Evolutionary conservation across 2,888 invertebrate species (phyloP).

Genomic region (Himalopsyche anomala): DNA sequence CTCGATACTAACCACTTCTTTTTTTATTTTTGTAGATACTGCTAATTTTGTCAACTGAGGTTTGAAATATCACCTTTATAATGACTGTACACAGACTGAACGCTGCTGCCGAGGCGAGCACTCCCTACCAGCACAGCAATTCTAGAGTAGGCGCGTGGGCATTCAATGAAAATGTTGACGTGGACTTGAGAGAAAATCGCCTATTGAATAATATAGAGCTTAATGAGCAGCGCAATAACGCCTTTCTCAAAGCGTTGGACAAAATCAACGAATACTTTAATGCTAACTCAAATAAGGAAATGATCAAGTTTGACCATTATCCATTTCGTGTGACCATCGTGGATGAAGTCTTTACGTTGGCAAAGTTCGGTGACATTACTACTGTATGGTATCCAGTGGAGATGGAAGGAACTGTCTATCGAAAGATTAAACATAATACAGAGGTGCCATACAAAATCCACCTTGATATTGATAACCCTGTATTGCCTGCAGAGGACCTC

Average conservation of each 20-base stretch:
- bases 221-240: neutral
- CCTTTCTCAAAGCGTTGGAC: neutral
- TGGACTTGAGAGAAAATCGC: conserved; percentile 2
- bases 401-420: conserved; percentile 33
- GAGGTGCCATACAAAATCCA: neutral
- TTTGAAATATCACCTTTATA: neutral
- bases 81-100: neutral
- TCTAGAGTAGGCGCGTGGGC: neutral
- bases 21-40: neutral
- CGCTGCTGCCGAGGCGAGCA: neutral
- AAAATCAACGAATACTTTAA: conserved; percentile 4
- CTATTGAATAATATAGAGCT: neutral
- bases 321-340: neutral
- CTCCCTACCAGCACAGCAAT: neutral
- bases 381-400: conserved; percentile 1
- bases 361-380: neutral
- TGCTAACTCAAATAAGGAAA: neutral
- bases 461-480: neutral
- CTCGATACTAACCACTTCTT: no score
- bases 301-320: neutral
- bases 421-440: neutral
- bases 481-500: neutral
- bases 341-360: neutral
- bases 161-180: neutral
- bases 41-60: neutral